These are phyloP conservation scores for Tiphia femorata DNA, from an alignment of 2,888 invertebrate species.

Conservation along the genomic window DNA sequence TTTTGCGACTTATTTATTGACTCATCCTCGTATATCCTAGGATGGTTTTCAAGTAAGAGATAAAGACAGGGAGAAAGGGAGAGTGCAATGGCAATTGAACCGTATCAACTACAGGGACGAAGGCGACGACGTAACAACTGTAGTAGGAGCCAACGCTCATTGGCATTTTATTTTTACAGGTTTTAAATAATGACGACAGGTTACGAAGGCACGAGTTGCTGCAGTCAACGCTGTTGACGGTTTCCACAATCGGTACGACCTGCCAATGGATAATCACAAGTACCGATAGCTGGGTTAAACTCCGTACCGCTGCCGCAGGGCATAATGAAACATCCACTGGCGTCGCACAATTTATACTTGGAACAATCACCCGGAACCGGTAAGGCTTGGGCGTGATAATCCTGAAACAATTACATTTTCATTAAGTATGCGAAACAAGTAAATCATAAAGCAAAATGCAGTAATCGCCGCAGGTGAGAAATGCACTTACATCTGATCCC, in stretches of 20 bases:
- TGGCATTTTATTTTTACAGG: too few species aligned
- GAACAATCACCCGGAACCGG: conserved; percentile 49
- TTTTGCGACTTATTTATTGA: too few species aligned
- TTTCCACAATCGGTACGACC: conserved; percentile 41
- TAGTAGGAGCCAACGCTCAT: too few species aligned
- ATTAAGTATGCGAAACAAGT: neutral
- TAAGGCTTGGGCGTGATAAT: conserved; percentile 42
- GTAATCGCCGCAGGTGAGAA: neutral
- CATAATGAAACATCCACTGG: conserved; percentile 53
- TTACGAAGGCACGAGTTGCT: too few species aligned
- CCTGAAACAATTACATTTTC: conserved; percentile 3
- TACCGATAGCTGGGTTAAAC: conserved; percentile 48
- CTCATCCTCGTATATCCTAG: too few species aligned
- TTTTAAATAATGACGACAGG: too few species aligned
- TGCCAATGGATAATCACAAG: conserved; percentile 52
- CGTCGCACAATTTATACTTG: conserved; percentile 52
- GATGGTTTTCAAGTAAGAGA: too few species aligned
- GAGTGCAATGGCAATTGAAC: too few species aligned
- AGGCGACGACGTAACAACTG: too few species aligned
- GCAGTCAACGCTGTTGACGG: too few species aligned
- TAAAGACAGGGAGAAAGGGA: too few species aligned
- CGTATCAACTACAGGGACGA: too few species aligned
- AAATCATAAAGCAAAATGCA: neutral
- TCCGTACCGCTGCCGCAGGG: conserved; percentile 54
- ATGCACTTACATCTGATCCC: conserved; percentile 33